Evolutionary conservation across 2,797 vertebrate species (phyloP).

Genomic region (Enteromius afrohamiltoni): DNA sequence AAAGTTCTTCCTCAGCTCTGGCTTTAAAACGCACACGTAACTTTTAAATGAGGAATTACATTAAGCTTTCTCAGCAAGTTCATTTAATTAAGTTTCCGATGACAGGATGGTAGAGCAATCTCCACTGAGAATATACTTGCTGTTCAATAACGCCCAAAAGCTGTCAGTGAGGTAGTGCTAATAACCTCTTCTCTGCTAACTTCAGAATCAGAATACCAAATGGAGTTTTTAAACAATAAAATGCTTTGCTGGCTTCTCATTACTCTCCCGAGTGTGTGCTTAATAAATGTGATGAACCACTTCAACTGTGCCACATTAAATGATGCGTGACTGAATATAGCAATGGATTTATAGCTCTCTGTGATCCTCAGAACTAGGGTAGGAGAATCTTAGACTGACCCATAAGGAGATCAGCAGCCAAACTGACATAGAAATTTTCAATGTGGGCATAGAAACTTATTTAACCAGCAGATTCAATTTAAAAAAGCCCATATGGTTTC

Average conservation of each 20-base stretch:
- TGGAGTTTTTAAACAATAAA: constrained; percentile 44
- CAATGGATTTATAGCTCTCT: constrained; percentile 12
- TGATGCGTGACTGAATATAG: constrained; percentile 38
- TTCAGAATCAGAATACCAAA: constrained; percentile 37
- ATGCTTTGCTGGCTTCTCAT: constrained; percentile 36
- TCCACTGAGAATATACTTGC: constrained; percentile 2
- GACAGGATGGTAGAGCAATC: constrained; percentile 41
- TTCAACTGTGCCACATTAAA: constrained; percentile 11
- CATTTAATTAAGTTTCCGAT: constrained; percentile 56
- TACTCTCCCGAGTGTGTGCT: constrained; percentile 33
- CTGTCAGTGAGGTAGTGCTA: constrained; percentile 23
- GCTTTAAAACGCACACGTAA: constrained; percentile 47
- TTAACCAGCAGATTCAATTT: neutral
- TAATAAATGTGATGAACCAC: constrained; percentile 38
- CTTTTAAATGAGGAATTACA: constrained; percentile 59
- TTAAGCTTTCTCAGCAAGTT: constrained; percentile 43
- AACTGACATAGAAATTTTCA: neutral
- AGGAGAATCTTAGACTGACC: neutral
- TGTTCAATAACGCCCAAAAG: constrained; percentile 20
- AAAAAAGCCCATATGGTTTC: too few relatives aligned
- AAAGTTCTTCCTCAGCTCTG: neutral
- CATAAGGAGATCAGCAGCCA: neutral
- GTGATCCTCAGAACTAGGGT: constrained; percentile 12
- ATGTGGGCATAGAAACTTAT: neutral
- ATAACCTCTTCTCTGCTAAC: constrained; percentile 29